phyloP scores from a whole-genome alignment of 2,888 invertebrate species.

The Caenorhabditis sulstoni region DNA sequence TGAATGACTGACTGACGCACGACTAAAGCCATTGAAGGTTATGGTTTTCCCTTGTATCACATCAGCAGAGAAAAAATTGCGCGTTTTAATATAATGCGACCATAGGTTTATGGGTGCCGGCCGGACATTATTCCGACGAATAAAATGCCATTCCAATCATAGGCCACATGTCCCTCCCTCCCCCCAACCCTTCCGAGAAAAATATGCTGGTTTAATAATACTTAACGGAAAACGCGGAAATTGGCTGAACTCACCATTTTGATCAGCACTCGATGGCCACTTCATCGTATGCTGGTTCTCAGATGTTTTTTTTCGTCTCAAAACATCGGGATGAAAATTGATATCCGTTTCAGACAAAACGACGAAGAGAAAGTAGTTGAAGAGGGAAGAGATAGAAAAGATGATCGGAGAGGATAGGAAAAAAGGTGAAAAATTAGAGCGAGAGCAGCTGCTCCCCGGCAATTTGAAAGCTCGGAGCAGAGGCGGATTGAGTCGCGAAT shows the following conservation, averaged over 20 bases:
- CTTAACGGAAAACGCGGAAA: too few relatives aligned
- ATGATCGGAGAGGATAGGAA: conserved; percentile 37
- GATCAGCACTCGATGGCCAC: conserved; percentile 56
- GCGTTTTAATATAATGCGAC: neutral
- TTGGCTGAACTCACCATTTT: conserved; percentile 28
- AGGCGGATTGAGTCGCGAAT: conserved; percentile 28
- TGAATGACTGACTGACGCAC: conserved; percentile 7
- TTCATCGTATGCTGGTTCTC: conserved; percentile 45
- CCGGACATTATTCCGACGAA: neutral
- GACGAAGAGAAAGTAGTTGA: neutral
- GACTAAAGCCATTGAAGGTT: conserved; percentile 11
- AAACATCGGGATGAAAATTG: conserved; percentile 44
- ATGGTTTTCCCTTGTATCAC: conserved; percentile 13
- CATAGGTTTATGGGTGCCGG: conserved; percentile 12
- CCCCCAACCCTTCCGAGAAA: too few relatives aligned
- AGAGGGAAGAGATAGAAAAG: conserved; percentile 22
- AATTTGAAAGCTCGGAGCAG: conserved; percentile 36
- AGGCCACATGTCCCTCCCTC: conserved; percentile 10
- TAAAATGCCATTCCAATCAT: conserved; percentile 14
- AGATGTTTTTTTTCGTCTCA: conserved; percentile 39
- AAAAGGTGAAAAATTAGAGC: conserved; percentile 56
- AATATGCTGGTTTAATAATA: too few relatives aligned
- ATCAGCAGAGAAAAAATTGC: conserved; percentile 11
- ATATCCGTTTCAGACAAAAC: conserved; percentile 38
- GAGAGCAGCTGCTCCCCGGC: conserved; percentile 50